A percentile compares a stretch with the other conserved stretches of the same genome.
Conservation (phyloP, 2,888 invertebrate species). For the Cephus rjabovi region DNA sequence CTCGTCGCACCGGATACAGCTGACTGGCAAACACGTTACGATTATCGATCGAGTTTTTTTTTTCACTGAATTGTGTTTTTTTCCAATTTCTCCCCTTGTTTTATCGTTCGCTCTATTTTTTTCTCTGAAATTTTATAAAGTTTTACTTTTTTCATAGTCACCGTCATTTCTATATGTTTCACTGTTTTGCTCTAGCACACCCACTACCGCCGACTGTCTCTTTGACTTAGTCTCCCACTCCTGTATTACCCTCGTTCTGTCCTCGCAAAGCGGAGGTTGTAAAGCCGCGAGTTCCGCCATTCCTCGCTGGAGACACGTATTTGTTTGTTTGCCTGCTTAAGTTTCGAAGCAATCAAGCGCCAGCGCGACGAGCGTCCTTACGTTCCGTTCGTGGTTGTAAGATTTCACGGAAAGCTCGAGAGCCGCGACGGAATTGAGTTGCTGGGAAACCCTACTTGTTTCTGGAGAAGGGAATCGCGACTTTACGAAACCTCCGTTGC, state of each 20-base stretch:
- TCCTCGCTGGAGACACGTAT: not conserved
- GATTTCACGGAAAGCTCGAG: conserved; percentile 19
- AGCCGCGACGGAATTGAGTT: conserved; percentile 11
- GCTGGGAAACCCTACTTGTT: conserved; percentile 17
- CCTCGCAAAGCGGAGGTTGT: not conserved
- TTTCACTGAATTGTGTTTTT: not conserved
- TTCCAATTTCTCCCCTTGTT: not conserved
- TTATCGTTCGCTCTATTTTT: not conserved
- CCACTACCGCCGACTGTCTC: not conserved
- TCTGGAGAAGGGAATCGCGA: not conserved
- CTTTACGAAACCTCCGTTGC: conserved; percentile 6
- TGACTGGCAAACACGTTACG: conserved; percentile 46
- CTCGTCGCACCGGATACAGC: conserved; percentile 42
- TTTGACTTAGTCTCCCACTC: not conserved
- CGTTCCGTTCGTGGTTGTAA: conserved; percentile 19
- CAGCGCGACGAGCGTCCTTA: not conserved
- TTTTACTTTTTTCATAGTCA: not conserved
- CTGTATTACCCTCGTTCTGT: not conserved
- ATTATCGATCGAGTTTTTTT: conserved; percentile 1
- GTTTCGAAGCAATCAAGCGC: conserved; percentile 17
- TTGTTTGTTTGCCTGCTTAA: conserved; percentile 4
- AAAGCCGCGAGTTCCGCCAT: not conserved
- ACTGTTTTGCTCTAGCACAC: too few species aligned
- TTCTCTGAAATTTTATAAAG: not conserved
- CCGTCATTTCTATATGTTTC: too few species aligned